Evolutionary conservation across 1,140 invertebrate species (phyloP).

Genomic region (Caenorhabditis latens): DNA sequence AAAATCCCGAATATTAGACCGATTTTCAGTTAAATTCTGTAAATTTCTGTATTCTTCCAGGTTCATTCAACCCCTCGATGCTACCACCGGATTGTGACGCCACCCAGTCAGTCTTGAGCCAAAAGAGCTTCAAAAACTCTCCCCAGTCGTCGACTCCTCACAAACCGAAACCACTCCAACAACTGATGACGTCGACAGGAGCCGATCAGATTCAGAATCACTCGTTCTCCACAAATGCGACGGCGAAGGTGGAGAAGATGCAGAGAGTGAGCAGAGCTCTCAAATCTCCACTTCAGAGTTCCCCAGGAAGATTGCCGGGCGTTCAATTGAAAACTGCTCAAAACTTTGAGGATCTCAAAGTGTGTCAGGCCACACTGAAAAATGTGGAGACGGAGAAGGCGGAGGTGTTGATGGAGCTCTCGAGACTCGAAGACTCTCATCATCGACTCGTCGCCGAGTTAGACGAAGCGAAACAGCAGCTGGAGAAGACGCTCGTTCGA

Average conservation of each 20-base stretch:
- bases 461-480: not conserved
- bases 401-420: not conserved
- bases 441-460: not conserved
- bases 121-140: conserved; percentile 19
- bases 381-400: not conserved
- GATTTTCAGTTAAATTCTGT: too few relatives aligned
- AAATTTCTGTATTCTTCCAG: too few relatives aligned
- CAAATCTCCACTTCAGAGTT: not conserved
- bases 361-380: conserved; percentile 1
- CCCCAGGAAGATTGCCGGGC: not conserved
- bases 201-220: conserved; percentile 22
- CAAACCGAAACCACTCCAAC: not conserved
- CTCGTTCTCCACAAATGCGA: conserved; percentile 11
- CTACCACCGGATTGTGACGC: conserved; percentile 14
- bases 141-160: not conserved
- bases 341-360: conserved; percentile 32
- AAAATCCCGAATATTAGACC: too few relatives aligned
- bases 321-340: conserved; percentile 7
- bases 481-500: not conserved
- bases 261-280: not conserved
- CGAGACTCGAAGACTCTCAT: not conserved
- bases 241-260: not conserved
- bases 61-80: not conserved
- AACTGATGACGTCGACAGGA: not conserved
- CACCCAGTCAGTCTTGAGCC: conserved; percentile 23